These are phyloP conservation scores for Penaeus monodon DNA, from an alignment of 2,888 invertebrate species.

Conservation along the genomic window DNA sequence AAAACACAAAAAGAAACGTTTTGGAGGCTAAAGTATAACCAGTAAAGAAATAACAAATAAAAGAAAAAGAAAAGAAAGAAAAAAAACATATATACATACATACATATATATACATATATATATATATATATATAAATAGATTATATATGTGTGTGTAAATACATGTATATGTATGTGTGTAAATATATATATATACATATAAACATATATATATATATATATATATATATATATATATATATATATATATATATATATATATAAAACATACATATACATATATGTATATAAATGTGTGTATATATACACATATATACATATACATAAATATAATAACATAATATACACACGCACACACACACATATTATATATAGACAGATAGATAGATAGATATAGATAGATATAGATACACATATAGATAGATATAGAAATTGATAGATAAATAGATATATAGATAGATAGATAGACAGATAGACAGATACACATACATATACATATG, in stretches of 20 bases:
- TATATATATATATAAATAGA: constrained; percentile 3
- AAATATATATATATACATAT: constrained; percentile 21
- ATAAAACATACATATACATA: not conserved
- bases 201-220: constrained; percentile 30
- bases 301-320: not conserved
- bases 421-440: not conserved
- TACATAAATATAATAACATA: too few relatives aligned
- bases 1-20: too few relatives aligned
- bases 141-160: constrained; percentile 16
- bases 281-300: not conserved
- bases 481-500: too few relatives aligned
- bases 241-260: constrained; percentile 7
- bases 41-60: too few relatives aligned
- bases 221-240: constrained; percentile 8
- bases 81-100: too few relatives aligned
- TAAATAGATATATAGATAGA: not conserved
- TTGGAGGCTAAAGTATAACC: too few relatives aligned
- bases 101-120: not conserved
- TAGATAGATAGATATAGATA: not conserved
- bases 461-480: not conserved
- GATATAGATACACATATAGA: not conserved
- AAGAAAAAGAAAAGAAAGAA: too few relatives aligned
- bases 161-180: not conserved
- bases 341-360: too few relatives aligned
- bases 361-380: not conserved